Base-by-base conservation (phyloP, 2,797 vertebrate species). In the Enteromius mattozi region DNA sequence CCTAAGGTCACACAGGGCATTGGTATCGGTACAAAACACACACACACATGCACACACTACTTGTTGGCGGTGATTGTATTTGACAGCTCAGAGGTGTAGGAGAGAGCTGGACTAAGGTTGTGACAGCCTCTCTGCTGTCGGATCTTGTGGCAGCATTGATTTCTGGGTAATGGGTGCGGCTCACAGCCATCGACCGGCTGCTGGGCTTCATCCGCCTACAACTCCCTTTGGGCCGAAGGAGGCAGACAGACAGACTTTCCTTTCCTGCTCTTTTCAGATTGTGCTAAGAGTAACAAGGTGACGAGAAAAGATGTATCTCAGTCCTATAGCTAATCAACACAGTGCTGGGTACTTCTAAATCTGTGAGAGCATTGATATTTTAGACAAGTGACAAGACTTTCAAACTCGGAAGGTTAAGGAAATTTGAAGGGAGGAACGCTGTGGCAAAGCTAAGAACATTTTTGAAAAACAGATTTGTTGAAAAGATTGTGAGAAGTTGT, bases 71-170 rank as follows among this genome's bases (percentile, higher is more conserved):
- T 82, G 83, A 87, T 85, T 78, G 40, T 74, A 63, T 82, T 63
- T 82, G 86, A 85, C 83, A 82, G 80, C 75, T 80, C 69, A 17
- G 75, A 82, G 83, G 86, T 40, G 83, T 85, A 69, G 69, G 45
- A 35, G 72, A 54, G 65, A 78, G 77, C 56, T 40, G 68, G 80
- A 76, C 72, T 54, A 14, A 37, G 42, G 63, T 70, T 65, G 68
- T 75, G 81, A 75, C 86, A 87, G 75, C 51, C 51, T 76, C 82
- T 77, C 71, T 84, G 82, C 78, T 81, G 81, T 78, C 66, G 78
- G 80, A 81, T 85, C 80, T 81, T 65, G 80, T 85, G 86, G 80
- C 80, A 85, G 79, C 75, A 87, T 87, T 79, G 86, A 87, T 84
- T 80, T 49, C 68, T 82, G 45, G 83, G 79, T 87, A 74, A 85